Evolutionary conservation across 1,140 invertebrate genomes (phyloP).

Genomic region (Apis dorsata): DNA sequence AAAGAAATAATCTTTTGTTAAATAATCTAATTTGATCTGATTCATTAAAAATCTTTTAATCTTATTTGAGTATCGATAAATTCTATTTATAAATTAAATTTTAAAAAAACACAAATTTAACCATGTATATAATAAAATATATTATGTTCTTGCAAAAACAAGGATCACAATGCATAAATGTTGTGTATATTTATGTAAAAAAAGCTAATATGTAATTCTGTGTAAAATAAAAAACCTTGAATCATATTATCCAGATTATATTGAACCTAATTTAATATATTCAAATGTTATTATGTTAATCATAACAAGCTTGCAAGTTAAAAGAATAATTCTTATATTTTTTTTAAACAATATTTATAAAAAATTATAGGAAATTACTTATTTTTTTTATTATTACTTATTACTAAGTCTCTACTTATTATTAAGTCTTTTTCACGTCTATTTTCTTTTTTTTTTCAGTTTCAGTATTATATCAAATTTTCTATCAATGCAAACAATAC

Average conservation of each 20-base stretch:
- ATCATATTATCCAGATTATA: not conserved
- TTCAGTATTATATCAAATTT: no score
- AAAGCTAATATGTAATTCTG: slow-evolving; percentile 21
- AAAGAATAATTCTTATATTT: not conserved
- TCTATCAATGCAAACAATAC: no score
- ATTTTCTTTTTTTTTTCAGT: no score
- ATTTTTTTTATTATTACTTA: no score
- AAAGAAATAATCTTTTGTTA: not conserved
- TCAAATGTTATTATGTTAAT: not conserved
- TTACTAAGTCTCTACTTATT: no score
- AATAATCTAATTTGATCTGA: not conserved
- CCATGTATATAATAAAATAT: slow-evolving; percentile 7
- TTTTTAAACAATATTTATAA: not conserved
- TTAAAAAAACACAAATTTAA: not conserved
- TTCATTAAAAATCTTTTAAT: not conserved
- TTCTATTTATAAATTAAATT: not conserved
- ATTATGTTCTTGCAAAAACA: slow-evolving; percentile 34
- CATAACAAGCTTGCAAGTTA: not conserved
- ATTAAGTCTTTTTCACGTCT: not conserved
- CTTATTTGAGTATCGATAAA: not conserved
- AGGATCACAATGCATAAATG: slow-evolving; percentile 29
- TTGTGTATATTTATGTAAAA: slow-evolving; percentile 50
- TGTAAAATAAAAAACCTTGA: slow-evolving; percentile 38
- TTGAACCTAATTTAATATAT: not conserved
- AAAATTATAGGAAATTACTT: not conserved